A percentile compares a stretch with the other conserved stretches of the same genome.
phyloP scores from a whole-genome alignment of 2,113 vertebrate genomes.

The Oncorhynchus tshawytscha region DNA sequence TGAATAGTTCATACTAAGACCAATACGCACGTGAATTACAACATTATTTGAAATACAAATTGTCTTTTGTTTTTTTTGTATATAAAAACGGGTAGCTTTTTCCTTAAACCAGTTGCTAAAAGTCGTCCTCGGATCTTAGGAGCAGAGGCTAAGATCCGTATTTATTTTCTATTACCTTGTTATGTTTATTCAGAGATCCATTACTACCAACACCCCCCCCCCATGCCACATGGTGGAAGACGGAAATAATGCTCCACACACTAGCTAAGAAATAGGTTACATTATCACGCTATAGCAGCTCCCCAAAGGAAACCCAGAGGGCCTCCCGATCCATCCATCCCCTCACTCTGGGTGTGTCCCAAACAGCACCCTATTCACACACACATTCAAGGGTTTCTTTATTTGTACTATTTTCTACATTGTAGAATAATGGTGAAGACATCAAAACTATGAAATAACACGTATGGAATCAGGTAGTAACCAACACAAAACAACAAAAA shows the following conservation, averaged over 20 bases:
- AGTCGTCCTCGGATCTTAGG: slow-evolving; percentile 27
- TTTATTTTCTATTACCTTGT: slow-evolving; percentile 46
- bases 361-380: no score
- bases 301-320: slow-evolving; percentile 42
- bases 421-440: no score
- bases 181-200: slow-evolving; percentile 58
- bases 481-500: no score
- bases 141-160: slow-evolving; percentile 35
- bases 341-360: not conserved
- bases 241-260: slow-evolving; percentile 35
- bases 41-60: not conserved
- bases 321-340: not conserved
- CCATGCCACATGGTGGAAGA: slow-evolving; percentile 11
- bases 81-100: not conserved
- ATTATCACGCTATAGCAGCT: slow-evolving; percentile 31
- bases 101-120: slow-evolving; percentile 22
- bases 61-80: not conserved
- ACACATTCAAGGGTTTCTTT: no score
- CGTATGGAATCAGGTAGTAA: no score
- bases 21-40: not conserved
- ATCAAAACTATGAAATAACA: no score
- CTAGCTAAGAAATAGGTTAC: no score
- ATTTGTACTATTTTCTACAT: no score
- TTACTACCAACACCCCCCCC: slow-evolving; percentile 32
- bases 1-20: not conserved